phyloP scores from a whole-genome alignment of 2,888 invertebrate species.

The Eupithecia subfuscata region DNA sequence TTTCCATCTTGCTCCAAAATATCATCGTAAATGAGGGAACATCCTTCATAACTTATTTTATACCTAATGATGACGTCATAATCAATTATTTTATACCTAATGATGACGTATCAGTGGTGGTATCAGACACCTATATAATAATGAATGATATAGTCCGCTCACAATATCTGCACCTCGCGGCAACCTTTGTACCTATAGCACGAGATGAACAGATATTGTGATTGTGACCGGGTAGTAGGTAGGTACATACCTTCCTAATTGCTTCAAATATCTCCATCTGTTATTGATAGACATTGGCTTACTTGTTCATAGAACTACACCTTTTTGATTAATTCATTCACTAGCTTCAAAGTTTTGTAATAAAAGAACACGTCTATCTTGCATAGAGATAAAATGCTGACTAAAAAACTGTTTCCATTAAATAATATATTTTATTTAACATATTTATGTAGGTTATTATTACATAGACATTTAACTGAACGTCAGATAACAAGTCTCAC shows the following conservation, averaged over 20 bases:
- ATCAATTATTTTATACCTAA: too few species aligned
- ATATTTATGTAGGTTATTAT: slow-evolving; percentile 26
- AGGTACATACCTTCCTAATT: slow-evolving; percentile 12
- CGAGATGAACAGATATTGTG: too few species aligned
- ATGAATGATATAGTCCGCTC: too few species aligned
- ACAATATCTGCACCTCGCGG: too few species aligned
- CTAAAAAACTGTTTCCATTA: slow-evolving; percentile 8
- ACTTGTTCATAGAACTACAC: background rate
- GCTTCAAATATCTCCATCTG: slow-evolving; percentile 16
- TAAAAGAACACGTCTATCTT: slow-evolving; percentile 11
- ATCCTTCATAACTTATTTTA: too few species aligned
- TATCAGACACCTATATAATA: too few species aligned
- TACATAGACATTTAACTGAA: slow-evolving; percentile 31
- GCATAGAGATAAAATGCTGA: slow-evolving; percentile 1
- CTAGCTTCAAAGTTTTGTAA: background rate
- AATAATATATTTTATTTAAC: slow-evolving; percentile 19
- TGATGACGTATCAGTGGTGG: too few species aligned
- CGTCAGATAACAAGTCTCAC: slow-evolving; percentile 24
- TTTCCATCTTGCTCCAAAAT: too few species aligned
- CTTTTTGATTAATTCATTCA: background rate
- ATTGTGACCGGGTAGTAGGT: background rate
- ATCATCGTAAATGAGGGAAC: too few species aligned
- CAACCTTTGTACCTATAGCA: too few species aligned
- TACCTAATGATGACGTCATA: too few species aligned
- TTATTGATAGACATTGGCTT: slow-evolving; percentile 23